These are phyloP conservation scores for Aldrovandia affinis DNA, from an alignment of 2,797 vertebrate genomes.

Conservation along the genomic window DNA sequence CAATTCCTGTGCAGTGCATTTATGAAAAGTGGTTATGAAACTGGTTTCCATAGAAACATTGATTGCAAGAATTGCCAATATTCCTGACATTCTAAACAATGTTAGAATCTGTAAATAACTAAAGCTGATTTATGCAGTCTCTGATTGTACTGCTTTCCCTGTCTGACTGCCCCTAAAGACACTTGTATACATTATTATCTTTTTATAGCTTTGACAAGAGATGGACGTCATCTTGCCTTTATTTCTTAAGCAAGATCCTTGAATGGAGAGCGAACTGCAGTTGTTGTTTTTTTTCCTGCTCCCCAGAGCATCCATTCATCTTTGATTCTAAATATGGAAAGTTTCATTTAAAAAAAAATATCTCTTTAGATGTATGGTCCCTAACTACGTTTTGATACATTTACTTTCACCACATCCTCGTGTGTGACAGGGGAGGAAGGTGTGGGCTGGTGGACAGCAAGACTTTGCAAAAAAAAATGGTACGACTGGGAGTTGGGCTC, in stretches of 20 bases:
- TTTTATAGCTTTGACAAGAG: neutral
- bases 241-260: neutral
- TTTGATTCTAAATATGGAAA: conserved; percentile 3
- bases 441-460: conserved; percentile 1
- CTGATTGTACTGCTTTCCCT: neutral
- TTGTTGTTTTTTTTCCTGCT: neutral
- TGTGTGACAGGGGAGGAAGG: neutral
- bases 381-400: neutral
- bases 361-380: neutral
- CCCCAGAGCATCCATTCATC: neutral
- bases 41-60: conserved; percentile 61
- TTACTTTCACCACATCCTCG: too few relatives aligned
- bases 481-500: neutral
- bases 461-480: neutral
- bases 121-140: conserved; percentile 49
- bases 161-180: neutral
- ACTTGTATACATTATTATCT: neutral
- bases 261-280: neutral
- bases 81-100: conserved; percentile 65
- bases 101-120: conserved; percentile 56
- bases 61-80: conserved; percentile 49
- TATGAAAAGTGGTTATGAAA: conserved; percentile 45
- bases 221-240: neutral
- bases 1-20: conserved; percentile 54
- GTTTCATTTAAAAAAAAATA: neutral